These are phyloP conservation scores for Theristicus caerulescens DNA, from an alignment of 2,113 vertebrate genomes.

Conservation along the genomic window DNA sequence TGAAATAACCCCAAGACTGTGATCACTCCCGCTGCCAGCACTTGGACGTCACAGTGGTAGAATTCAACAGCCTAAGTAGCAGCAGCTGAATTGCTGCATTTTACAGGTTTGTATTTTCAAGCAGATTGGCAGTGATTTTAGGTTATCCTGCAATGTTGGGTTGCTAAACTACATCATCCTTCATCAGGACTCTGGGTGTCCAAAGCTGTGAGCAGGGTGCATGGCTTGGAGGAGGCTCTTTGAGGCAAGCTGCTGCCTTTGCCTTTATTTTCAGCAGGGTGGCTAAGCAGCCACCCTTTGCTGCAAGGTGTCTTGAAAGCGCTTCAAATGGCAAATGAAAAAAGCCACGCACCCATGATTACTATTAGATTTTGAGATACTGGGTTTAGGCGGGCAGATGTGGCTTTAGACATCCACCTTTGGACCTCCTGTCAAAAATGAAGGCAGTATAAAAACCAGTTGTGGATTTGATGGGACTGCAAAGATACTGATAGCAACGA, in stretches of 20 bases:
- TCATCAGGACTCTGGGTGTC: not conserved
- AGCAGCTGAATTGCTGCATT: not conserved
- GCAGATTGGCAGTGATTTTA: not conserved
- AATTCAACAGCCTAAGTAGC: not conserved
- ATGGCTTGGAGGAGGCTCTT: not conserved
- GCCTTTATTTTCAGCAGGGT: not conserved
- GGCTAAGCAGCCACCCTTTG: not conserved
- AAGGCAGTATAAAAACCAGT: not conserved
- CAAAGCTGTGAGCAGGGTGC: not conserved
- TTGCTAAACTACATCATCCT: not conserved
- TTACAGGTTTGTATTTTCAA: not conserved
- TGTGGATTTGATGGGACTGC: not conserved
- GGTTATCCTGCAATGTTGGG: not conserved
- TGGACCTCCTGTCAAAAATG: not conserved
- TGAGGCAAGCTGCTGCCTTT: not conserved
- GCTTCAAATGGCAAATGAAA: not conserved
- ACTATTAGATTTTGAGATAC: not conserved
- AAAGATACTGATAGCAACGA: not conserved
- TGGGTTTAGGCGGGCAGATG: not conserved
- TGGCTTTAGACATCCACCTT: not conserved
- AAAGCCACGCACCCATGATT: not conserved
- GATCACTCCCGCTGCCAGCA: not conserved
- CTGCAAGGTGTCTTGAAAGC: not conserved
- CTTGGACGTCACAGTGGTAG: not conserved
- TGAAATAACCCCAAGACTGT: not conserved